Conservation (phyloP, 2,888 invertebrate species). For the Nomada ruficornis region DNA sequence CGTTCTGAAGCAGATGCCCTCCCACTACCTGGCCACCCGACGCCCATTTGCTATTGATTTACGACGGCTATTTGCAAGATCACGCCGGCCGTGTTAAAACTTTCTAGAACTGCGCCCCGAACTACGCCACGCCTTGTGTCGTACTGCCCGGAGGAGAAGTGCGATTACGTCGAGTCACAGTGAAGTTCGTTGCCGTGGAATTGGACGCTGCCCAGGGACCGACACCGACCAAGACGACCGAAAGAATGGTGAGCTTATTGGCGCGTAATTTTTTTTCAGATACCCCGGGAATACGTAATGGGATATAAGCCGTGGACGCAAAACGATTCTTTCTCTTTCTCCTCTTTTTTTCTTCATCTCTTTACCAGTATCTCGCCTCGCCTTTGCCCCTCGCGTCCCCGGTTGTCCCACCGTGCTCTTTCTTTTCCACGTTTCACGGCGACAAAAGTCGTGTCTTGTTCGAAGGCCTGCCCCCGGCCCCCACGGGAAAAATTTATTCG, state of each 20-base stretch:
- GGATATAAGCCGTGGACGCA: background rate
- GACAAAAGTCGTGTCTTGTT: slow-evolving; percentile 19
- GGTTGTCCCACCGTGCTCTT: background rate
- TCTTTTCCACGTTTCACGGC: background rate
- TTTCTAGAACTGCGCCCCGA: slow-evolving; percentile 76
- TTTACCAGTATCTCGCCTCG: background rate
- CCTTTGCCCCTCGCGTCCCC: background rate
- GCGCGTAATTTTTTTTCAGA: slow-evolving; percentile 34
- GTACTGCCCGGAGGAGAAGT: slow-evolving; percentile 54
- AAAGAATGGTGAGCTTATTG: slow-evolving; percentile 25
- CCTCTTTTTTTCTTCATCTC: background rate
- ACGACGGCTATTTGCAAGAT: slow-evolving; percentile 82
- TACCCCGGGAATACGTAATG: slow-evolving; percentile 45
- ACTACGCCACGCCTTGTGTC: slow-evolving; percentile 71
- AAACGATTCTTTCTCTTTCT: background rate
- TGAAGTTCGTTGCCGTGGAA: slow-evolving; percentile 56
- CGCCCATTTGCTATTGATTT: slow-evolving; percentile 80
- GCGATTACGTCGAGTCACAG: slow-evolving; percentile 70
- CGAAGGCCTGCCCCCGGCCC: slow-evolving; percentile 5
- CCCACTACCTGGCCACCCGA: slow-evolving; percentile 57
- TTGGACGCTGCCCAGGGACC: slow-evolving; percentile 64
- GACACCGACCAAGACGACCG: background rate
- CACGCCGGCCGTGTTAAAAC: slow-evolving; percentile 81
- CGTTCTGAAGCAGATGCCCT: slow-evolving; percentile 25
- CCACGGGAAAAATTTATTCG: slow-evolving; percentile 43